A percentile compares a stretch with the other conserved stretches of the same genome.
Evolutionary conservation across 2,888 invertebrate genomes (phyloP).

Genomic region (Minunthozetes semirufus): DNA sequence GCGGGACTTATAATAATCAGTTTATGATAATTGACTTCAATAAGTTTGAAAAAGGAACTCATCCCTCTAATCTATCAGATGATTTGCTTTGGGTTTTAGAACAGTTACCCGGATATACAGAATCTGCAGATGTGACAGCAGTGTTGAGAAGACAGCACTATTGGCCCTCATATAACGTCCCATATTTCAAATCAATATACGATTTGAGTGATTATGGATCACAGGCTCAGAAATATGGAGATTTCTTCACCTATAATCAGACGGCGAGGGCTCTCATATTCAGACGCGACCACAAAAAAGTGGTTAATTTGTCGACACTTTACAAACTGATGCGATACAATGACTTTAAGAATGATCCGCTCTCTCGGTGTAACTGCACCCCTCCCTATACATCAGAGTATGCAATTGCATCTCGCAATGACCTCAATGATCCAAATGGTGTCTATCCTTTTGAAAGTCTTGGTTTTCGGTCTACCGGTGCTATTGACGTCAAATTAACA

Average conservation of each 20-base stretch:
- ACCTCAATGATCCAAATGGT: constrained; percentile 37
- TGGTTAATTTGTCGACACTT: constrained; percentile 45
- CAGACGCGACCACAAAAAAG: constrained; percentile 46
- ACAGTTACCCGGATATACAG: constrained; percentile 47
- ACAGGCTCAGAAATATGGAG: constrained; percentile 45
- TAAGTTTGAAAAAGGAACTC: constrained; percentile 43
- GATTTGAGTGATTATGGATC: constrained; percentile 47
- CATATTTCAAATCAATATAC: constrained; percentile 48
- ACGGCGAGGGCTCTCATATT: constrained; percentile 49
- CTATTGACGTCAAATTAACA: constrained; percentile 37
- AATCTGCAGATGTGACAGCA: constrained; percentile 44
- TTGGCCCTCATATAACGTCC: constrained; percentile 49
- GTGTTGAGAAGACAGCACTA: constrained; percentile 44
- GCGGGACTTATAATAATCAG: constrained; percentile 50
- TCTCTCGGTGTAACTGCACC: constrained; percentile 36
- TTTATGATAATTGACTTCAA: constrained; percentile 49
- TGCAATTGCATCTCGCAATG: constrained; percentile 36
- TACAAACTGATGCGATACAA: constrained; percentile 48
- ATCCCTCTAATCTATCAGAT: constrained; percentile 39
- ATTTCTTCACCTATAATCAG: constrained; percentile 46
- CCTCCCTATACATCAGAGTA: constrained; percentile 34
- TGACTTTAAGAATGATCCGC: constrained; percentile 42
- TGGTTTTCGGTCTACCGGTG: constrained; percentile 27
- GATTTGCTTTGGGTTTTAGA: constrained; percentile 48
- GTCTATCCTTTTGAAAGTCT: constrained; percentile 25